A percentile compares a stretch with the other conserved stretches of the same genome.
Evolutionary conservation across 2,113 vertebrate species (phyloP).

Genomic region (Upupa epops): DNA sequence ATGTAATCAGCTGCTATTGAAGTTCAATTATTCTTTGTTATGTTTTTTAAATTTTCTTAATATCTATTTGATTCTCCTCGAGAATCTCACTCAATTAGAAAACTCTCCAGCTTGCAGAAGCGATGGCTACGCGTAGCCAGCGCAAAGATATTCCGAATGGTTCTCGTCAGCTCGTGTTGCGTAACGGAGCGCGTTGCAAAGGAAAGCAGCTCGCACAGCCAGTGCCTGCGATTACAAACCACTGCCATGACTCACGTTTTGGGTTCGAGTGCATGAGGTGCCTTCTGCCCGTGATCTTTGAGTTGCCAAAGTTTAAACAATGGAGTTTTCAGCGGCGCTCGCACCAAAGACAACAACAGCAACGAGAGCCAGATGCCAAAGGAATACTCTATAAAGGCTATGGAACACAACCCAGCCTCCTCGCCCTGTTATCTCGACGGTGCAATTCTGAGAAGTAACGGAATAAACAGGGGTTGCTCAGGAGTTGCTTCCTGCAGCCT

Average conservation of each 20-base stretch:
- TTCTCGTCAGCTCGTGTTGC: conserved; percentile 35
- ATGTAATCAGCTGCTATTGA: conserved; percentile 30
- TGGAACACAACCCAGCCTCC: neutral
- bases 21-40: conserved; percentile 23
- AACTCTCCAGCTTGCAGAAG: conserved; percentile 30
- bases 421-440: neutral
- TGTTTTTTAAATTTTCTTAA: neutral
- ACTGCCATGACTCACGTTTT: neutral
- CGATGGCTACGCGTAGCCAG: neutral
- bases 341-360: neutral
- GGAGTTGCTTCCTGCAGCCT: neutral
- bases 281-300: neutral
- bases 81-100: neutral
- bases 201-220: conserved; percentile 9
- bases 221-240: conserved; percentile 2
- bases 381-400: neutral
- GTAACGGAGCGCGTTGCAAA: neutral
- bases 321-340: neutral
- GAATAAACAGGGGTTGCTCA: neutral
- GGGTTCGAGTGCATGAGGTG: neutral
- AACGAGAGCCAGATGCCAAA: neutral
- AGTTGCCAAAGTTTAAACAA: neutral
- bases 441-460: neutral
- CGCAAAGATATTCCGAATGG: conserved; percentile 7
- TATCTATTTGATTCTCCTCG: neutral